phyloP scores from a whole-genome alignment of 53 echinoderm and acorn worm species.

The Patiria pectinifera region DNA sequence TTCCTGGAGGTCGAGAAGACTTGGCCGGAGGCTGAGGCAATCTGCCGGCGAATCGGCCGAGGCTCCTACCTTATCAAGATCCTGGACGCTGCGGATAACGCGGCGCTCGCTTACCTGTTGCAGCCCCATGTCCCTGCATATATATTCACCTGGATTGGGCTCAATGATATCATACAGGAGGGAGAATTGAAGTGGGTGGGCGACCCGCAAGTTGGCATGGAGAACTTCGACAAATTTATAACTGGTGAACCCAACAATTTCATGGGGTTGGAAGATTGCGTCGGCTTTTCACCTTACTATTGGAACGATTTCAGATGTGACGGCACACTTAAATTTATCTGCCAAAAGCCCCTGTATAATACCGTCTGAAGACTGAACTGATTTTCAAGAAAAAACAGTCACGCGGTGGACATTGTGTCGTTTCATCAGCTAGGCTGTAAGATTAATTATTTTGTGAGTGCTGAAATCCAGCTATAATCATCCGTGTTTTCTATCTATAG shows the following conservation, averaged over 20 bases:
- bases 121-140: too few species aligned
- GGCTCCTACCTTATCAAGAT: conserved; percentile 26
- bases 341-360: not conserved
- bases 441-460: too few species aligned
- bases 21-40: conserved; percentile 36
- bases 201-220: not conserved
- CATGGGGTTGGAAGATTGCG: not conserved
- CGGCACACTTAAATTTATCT: not conserved
- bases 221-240: not conserved
- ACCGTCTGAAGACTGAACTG: not conserved
- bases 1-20: not conserved
- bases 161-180: conserved; percentile 27
- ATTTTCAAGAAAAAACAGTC: too few species aligned
- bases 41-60: conserved; percentile 15
- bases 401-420: too few species aligned
- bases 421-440: too few species aligned
- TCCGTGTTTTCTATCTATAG: too few species aligned
- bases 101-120: not conserved
- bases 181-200: conserved; percentile 12
- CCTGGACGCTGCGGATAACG: not conserved
- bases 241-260: not conserved
- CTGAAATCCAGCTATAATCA: too few species aligned
- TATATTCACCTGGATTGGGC: not conserved
- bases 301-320: not conserved
- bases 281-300: not conserved